Conservation (phyloP, 2,797 vertebrate species). For the Thripadectes ignobilis region DNA sequence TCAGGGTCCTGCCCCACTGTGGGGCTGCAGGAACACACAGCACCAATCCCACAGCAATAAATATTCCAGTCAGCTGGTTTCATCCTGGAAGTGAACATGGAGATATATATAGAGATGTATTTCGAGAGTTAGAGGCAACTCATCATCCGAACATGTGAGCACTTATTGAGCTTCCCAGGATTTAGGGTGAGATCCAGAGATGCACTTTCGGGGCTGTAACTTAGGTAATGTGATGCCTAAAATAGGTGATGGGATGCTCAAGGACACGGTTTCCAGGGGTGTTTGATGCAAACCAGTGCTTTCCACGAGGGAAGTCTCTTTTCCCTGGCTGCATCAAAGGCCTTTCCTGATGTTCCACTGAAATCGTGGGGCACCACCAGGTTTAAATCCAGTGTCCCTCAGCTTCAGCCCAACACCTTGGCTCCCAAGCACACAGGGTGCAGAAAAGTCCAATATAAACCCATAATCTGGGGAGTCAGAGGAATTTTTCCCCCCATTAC, state of each 20-base stretch:
- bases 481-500: accelerated
- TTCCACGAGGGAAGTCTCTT: not conserved
- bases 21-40: not conserved
- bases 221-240: not conserved
- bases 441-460: accelerated
- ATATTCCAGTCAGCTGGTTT: not conserved
- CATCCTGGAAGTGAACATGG: not conserved
- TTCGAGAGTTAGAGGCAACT: not conserved
- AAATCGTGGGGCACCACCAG: not conserved
- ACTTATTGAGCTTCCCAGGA: not conserved
- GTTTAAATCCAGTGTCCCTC: not conserved
- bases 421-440: not conserved
- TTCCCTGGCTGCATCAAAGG: not conserved
- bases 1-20: not conserved
- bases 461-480: accelerated
- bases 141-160: not conserved
- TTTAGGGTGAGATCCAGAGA: not conserved
- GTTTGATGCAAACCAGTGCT: accelerated
- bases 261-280: not conserved
- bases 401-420: not conserved
- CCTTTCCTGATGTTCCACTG: not conserved
- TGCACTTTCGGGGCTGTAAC: not conserved
- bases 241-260: not conserved
- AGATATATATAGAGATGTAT: not conserved
- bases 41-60: not conserved